Conservation (phyloP, 2,888 invertebrate species). For the Gymnosoma rotundatum region DNA sequence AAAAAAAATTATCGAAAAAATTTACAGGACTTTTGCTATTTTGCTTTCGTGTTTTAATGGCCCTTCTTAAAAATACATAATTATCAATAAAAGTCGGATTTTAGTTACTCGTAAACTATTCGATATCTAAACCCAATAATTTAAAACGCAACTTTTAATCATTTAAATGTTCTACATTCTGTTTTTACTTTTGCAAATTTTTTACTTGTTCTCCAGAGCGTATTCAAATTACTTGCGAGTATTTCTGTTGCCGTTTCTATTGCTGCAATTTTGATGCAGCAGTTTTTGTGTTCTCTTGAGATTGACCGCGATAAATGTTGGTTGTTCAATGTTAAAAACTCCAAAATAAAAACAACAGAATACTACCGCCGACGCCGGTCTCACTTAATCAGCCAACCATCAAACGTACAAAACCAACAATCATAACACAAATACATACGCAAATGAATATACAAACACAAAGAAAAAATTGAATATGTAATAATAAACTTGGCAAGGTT, state of each 20-base stretch:
- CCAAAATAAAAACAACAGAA: slow-evolving; percentile 50
- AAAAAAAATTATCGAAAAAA: too few species aligned
- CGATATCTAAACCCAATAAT: too few species aligned
- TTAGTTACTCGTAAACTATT: too few species aligned
- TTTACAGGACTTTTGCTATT: too few species aligned
- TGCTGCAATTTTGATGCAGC: slow-evolving; percentile 1
- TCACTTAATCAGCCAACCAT: slow-evolving; percentile 67
- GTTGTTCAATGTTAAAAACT: slow-evolving; percentile 40
- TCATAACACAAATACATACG: slow-evolving; percentile 5
- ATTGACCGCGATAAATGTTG: slow-evolving; percentile 55
- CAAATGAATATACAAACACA: background rate
- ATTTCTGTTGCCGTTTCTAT: slow-evolving; percentile 13
- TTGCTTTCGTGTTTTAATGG: too few species aligned
- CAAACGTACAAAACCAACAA: slow-evolving; percentile 43
- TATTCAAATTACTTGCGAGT: background rate
- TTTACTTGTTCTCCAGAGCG: too few species aligned
- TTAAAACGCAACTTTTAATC: too few species aligned
- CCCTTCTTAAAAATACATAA: too few species aligned
- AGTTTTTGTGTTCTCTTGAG: slow-evolving; percentile 41
- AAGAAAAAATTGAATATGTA: slow-evolving; percentile 12
- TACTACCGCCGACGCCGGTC: slow-evolving; percentile 69
- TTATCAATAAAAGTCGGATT: too few species aligned
- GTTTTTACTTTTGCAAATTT: too few species aligned
- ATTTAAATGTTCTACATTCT: too few species aligned
- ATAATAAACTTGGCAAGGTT: slow-evolving; percentile 47